Base-by-base conservation (phyloP, 2,113 vertebrate species). In the Phalacrocorax aristotelis region DNA sequence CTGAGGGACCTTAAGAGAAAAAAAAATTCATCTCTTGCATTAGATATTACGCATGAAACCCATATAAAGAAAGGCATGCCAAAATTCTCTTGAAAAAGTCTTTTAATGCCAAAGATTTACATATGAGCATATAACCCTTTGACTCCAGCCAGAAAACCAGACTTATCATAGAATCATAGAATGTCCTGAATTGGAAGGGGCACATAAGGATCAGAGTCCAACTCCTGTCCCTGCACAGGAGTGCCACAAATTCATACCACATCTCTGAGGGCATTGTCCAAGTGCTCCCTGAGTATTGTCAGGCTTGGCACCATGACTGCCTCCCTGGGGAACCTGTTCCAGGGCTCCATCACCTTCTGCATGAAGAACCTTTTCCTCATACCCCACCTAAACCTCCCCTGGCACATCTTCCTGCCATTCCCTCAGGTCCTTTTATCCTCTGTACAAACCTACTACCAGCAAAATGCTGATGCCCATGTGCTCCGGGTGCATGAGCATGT, bases 391-490 rank as follows among this genome's bases (percentile, higher is more conserved):
- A 44, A 44, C 44, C 44, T 44, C 15, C 15, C 44, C 44, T 16
- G 44, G 44, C 44, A 44, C 44, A 44, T 44, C 44, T 44, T 44
- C 16, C 44, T 44, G 44, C 44, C 44, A 44, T 16, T 44, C 44
- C 44, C 44, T 44, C 16, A 15, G 44, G 44, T 44, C 44, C 44
- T 44, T 44, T 44, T 44, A 44, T 15, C 22, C 38, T 74, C 49
- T 25, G 8, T 10, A 77, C 18, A 69, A 51, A 42, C 23, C 20
- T 48, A 7, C 68, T 34, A 27, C 62, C 29, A 46, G 32, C 55
- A 61, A 75, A 66, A 19, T 0, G 0, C 7, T 4, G 36, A 9
- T 29, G 30, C 5, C 13, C 5, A 1, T 0, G 36, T 44, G 25
- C 38, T 68, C 44, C n/a, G 4, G n/a, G 32, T 9, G 11, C 44